A percentile compares a stretch with the other conserved stretches of the same genome.
phyloP scores from a whole-genome alignment of 2,797 vertebrate species.

The Gymnocypris eckloni region DNA sequence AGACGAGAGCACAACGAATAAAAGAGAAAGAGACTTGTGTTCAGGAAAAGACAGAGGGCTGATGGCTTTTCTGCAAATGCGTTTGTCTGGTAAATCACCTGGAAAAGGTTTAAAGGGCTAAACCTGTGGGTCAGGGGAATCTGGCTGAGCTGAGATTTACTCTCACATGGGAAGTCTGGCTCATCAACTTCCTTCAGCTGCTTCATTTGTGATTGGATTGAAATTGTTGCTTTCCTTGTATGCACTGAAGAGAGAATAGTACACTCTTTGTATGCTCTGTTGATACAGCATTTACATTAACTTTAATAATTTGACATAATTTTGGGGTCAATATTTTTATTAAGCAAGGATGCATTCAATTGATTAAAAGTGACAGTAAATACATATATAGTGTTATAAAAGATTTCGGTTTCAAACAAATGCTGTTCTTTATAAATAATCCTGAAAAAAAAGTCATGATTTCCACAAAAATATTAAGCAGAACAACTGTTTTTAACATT shows the following conservation, averaged over 20 bases:
- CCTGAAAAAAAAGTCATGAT: background rate
- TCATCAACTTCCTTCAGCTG: background rate
- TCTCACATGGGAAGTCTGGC: background rate
- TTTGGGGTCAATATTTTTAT: background rate
- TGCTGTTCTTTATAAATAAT: background rate
- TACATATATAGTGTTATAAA: background rate
- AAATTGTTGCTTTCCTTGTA: background rate
- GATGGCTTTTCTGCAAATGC: constrained; percentile 40
- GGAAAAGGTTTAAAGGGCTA: constrained; percentile 32
- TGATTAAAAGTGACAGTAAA: background rate
- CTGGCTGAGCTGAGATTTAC: constrained; percentile 20
- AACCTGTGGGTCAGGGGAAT: constrained; percentile 26
- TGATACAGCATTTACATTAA: background rate
- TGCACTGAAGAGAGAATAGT: background rate
- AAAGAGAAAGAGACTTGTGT: constrained; percentile 18
- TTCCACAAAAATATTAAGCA: background rate
- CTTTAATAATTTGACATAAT: background rate
- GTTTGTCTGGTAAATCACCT: constrained; percentile 33
- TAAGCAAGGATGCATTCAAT: background rate
- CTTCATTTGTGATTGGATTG: background rate
- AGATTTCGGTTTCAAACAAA: background rate
- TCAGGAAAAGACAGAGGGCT: constrained; percentile 8
- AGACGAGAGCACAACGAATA: constrained; percentile 13
- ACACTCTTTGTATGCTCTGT: background rate
- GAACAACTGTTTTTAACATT: background rate